Evolutionary conservation across 2,888 invertebrate species (phyloP), one percentile per base, ranked within the genome.

Genomic region (Diaprepes abbreviatus): DNA sequence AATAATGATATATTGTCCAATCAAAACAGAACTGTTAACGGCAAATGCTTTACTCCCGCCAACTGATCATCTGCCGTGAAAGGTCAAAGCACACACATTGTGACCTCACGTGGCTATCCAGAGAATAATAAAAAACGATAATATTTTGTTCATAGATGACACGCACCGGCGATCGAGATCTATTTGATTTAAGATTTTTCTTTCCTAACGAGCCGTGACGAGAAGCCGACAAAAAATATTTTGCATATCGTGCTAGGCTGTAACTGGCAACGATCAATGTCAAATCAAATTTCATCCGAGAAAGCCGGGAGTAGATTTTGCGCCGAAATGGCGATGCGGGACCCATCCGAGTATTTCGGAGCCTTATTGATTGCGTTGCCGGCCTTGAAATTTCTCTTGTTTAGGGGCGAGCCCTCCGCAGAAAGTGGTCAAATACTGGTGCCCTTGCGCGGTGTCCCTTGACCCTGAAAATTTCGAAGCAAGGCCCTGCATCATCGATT

Each of bases 361-460:
- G 40, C 28, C 45, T 59, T 48, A 60, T 64, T 52, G 54, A 57
- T 63, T 48, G 33, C 52, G 9, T 19, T 14, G 24, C 9, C 55
- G 66, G 31, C 66, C 70, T 70, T 66, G 66, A 70, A 66, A 63
- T 38, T 52, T 45, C 48, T 59, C 38, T 50, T 31, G 62, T 62
- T 43, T 59, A 36, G 66, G 60, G 66, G 17, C 40, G 43, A 55
- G 62, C 54, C 67, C 62, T 35, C 57, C 40, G 45, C 65, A 33
- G 58, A 38, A 36, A 57, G 54, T 40, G 57, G 36, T 54, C 48
- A 38, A 36, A 43, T 36, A 48, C 17, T n/a, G 60, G 28, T 31
- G 68, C 67, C 68, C 71, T 68, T 71, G 71, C 71, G 67, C 71
- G 38, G 21, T 70, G 70, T 70, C 62, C 63, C 67, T 66, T 66